Evolutionary conservation across 2,888 invertebrate genomes (phyloP).

Genomic region (Chirona hameri): DNA sequence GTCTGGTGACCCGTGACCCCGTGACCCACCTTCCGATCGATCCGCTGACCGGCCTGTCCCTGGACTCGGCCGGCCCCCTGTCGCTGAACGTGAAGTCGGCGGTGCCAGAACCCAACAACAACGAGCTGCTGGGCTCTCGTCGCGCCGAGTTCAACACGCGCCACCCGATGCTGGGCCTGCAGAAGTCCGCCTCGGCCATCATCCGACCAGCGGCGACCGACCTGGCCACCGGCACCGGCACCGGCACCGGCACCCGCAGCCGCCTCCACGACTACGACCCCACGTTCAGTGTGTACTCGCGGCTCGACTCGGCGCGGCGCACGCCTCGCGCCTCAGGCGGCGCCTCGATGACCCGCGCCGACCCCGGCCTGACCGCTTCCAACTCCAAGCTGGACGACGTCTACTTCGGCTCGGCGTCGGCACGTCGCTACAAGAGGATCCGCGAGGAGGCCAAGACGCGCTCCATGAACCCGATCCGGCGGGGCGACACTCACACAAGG

Average conservation of each 20-base stretch:
- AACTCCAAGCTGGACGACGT: background rate
- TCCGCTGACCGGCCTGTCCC: background rate
- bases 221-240: background rate
- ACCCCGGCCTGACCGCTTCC: background rate
- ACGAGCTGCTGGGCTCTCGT: background rate
- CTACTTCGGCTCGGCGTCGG: background rate
- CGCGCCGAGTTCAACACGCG: background rate
- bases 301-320: background rate
- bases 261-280: conserved; percentile 10
- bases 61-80: background rate
- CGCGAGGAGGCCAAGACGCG: conserved; percentile 27
- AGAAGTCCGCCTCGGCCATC: conserved; percentile 26
- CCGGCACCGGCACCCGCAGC: background rate
- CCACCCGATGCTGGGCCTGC: background rate
- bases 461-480: background rate
- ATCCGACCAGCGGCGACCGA: background rate
- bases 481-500: background rate
- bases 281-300: conserved; percentile 1
- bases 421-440: conserved; percentile 11
- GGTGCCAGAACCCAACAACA: background rate
- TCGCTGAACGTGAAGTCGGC: background rate
- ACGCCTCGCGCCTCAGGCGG: background rate
- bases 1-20: background rate
- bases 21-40: background rate
- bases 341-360: background rate